Evolutionary conservation across 2,797 vertebrate genomes (phyloP).

Genomic region (Aldrovandia affinis): DNA sequence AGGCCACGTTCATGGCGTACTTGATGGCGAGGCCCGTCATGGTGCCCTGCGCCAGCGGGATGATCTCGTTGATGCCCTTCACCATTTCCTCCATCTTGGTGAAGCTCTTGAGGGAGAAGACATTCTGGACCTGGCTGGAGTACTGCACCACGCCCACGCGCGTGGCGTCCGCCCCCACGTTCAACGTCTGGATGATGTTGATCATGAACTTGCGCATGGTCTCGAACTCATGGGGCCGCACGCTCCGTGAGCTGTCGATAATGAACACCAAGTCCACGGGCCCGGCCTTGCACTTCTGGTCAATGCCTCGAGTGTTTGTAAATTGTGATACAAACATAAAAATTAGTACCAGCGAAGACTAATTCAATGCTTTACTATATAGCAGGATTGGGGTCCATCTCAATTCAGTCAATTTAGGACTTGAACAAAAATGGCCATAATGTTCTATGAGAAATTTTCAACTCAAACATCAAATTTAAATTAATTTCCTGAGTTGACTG

Average conservation of each 20-base stretch:
- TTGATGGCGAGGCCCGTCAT: slow-evolving; percentile 97
- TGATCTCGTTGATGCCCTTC: slow-evolving; percentile 84
- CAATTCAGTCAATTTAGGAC: too few species aligned
- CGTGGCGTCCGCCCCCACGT: slow-evolving; percentile 82
- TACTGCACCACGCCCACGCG: slow-evolving; percentile 94
- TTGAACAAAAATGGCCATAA: too few species aligned
- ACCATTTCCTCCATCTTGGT: slow-evolving; percentile 79
- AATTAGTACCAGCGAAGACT: background rate
- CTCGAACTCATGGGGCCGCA: slow-evolving; percentile 93
- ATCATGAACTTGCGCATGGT: slow-evolving; percentile 94
- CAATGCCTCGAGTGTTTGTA: slow-evolving; percentile 57
- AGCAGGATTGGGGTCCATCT: background rate
- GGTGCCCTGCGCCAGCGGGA: slow-evolving; percentile 93
- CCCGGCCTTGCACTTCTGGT: slow-evolving; percentile 83
- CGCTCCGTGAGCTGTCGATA: slow-evolving; percentile 96
- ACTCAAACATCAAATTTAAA: background rate
- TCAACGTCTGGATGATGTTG: slow-evolving; percentile 86
- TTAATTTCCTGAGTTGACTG: too few species aligned
- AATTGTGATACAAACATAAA: background rate
- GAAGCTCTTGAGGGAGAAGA: slow-evolving; percentile 90
- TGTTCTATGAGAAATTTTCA: too few species aligned
- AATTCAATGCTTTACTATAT: too few species aligned
- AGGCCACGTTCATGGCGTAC: slow-evolving; percentile 90
- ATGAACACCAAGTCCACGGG: slow-evolving; percentile 94
- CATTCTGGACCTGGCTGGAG: slow-evolving; percentile 93